Evolutionary conservation across 2,113 vertebrate genomes (phyloP).

Genomic region (Menura novaehollandiae): DNA sequence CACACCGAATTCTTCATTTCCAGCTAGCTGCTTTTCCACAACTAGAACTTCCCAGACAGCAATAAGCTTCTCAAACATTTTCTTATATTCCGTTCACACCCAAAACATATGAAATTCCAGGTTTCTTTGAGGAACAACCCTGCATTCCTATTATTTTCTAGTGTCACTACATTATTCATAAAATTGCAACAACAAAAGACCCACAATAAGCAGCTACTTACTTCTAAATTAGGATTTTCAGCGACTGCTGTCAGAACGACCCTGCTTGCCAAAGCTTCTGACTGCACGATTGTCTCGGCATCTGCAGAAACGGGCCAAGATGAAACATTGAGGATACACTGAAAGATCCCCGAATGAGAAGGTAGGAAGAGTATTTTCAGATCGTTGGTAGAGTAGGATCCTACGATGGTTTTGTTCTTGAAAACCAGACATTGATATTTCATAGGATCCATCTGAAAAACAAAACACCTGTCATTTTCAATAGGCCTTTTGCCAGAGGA

Average conservation of each 20-base stretch:
- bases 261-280: constrained; percentile 82
- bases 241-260: constrained; percentile 87
- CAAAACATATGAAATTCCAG: not conserved
- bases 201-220: constrained; percentile 50
- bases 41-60: not conserved
- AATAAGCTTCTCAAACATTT: not conserved
- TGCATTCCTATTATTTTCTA: not conserved
- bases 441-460: constrained; percentile 79
- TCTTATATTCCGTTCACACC: not conserved
- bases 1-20: not conserved
- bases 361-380: constrained; percentile 91
- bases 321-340: constrained; percentile 84
- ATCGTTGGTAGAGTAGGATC: constrained; percentile 86
- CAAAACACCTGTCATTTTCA: not conserved
- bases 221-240: constrained; percentile 87
- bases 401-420: constrained; percentile 90
- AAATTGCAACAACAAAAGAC: not conserved
- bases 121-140: not conserved
- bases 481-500: not conserved
- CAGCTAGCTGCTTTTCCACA: not conserved
- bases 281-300: constrained; percentile 74
- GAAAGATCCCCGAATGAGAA: constrained; percentile 83
- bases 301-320: constrained; percentile 91
- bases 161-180: not conserved
- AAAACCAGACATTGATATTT: constrained; percentile 90